These are phyloP conservation scores for Elachura formosa DNA, from an alignment of 2,113 vertebrate species.

Conservation along the genomic window DNA sequence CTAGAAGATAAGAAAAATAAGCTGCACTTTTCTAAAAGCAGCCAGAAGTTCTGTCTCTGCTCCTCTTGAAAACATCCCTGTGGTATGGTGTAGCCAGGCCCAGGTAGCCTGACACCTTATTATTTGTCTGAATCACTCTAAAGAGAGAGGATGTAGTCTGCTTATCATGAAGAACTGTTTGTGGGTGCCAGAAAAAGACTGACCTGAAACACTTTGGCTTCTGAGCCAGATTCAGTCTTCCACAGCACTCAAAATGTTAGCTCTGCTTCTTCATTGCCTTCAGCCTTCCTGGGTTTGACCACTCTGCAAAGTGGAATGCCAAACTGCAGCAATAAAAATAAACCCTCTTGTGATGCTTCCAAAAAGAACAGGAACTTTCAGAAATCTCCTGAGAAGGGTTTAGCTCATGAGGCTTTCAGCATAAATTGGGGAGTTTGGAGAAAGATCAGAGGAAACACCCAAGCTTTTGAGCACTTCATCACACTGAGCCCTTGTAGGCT, in stretches of 20 bases:
- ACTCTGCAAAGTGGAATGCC: background rate
- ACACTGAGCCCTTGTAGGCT: background rate
- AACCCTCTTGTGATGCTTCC: background rate
- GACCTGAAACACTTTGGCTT: background rate
- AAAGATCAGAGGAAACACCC: slow-evolving; percentile 32
- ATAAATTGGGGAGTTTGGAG: background rate
- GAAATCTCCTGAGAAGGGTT: background rate
- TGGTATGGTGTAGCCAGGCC: no score
- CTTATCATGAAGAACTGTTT: background rate
- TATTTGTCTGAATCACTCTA: background rate
- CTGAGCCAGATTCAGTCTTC: background rate
- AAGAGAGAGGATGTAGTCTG: background rate
- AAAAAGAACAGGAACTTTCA: slow-evolving; percentile 35
- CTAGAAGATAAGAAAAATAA: no score
- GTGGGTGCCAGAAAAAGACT: background rate
- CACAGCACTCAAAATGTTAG: background rate
- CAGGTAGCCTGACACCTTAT: no score
- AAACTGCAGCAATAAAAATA: slow-evolving; percentile 20
- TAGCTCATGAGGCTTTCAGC: background rate
- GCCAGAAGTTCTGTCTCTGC: no score
- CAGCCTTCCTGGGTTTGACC: background rate
- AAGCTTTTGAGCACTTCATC: slow-evolving; percentile 41
- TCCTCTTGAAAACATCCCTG: no score
- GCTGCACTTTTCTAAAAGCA: no score
- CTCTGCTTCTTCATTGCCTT: background rate